These are phyloP conservation scores for Pentalonia nigronervosa DNA, from an alignment of 1,140 invertebrate genomes.

Conservation along the genomic window DNA sequence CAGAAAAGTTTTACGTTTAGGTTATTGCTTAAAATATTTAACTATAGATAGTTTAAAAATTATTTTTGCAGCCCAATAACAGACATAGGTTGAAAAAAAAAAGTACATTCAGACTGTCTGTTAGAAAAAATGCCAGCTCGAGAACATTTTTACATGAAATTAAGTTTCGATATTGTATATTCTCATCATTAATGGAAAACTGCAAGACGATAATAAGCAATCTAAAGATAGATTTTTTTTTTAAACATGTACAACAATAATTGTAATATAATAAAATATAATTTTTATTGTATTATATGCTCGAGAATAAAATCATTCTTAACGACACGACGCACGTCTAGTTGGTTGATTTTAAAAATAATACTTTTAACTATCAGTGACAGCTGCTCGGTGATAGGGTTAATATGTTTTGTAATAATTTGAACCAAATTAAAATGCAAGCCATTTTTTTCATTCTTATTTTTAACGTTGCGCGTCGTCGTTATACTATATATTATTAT, in stretches of 20 bases:
- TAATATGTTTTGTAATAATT: neutral
- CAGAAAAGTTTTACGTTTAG: neutral
- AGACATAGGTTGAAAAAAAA: neutral
- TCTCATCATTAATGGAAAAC: neutral
- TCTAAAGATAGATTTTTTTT: neutral
- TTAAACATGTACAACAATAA: neutral
- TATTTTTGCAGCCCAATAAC: neutral
- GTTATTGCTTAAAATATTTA: neutral
- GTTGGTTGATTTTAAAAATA: slow-evolving; percentile 28
- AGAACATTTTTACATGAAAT: neutral
- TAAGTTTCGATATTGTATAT: neutral
- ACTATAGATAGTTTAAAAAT: neutral
- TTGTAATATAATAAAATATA: neutral
- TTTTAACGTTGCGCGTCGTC: neutral
- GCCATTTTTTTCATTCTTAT: neutral
- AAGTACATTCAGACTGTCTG: neutral
- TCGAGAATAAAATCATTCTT: slow-evolving; percentile 5
- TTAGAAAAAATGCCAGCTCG: neutral
- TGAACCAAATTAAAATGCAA: neutral
- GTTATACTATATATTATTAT: neutral
- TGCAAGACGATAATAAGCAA: neutral
- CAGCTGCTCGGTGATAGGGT: neutral
- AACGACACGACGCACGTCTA: neutral
- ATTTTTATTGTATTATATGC: neutral
- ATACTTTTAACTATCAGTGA: slow-evolving; percentile 19